Percentiles rank a stretch among this genome's conserved stretches.
Conservation (phyloP, 2,113 vertebrate species). For the Oreochromis niloticus region DNA sequence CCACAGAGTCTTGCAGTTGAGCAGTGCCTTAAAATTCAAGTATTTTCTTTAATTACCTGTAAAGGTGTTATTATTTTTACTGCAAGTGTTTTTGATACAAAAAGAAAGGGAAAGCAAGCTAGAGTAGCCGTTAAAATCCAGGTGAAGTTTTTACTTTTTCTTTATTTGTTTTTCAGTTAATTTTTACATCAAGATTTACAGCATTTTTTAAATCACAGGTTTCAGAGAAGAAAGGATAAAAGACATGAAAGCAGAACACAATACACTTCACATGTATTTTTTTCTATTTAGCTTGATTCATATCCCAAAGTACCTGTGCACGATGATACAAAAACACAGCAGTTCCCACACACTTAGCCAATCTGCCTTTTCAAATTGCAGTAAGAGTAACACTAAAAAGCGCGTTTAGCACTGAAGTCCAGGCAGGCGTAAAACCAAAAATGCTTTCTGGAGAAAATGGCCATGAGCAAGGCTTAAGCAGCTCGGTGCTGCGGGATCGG, state of each 20-base stretch:
- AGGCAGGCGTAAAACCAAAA: constrained; percentile 38
- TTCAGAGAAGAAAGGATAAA: background rate
- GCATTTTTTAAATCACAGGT: background rate
- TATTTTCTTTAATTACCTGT: background rate
- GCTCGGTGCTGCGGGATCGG: constrained; percentile 34
- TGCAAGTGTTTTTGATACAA: constrained; percentile 25
- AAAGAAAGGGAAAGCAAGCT: constrained; percentile 16
- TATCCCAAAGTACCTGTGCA: background rate
- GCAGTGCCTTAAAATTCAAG: background rate
- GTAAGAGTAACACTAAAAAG: constrained; percentile 13
- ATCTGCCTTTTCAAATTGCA: constrained; percentile 14
- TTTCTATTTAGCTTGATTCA: background rate
- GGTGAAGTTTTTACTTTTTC: background rate
- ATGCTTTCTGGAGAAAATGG: constrained; percentile 41
- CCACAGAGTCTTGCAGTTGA: background rate
- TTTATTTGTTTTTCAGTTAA: constrained; percentile 50
- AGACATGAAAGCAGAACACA: background rate
- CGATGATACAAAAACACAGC: background rate
- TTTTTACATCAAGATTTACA: constrained; percentile 14
- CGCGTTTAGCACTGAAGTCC: constrained; percentile 23
- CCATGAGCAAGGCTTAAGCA: constrained; percentile 40
- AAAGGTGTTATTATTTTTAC: background rate
- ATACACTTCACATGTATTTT: background rate
- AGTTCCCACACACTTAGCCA: constrained; percentile 11
- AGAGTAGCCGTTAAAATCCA: background rate